phyloP scores from a whole-genome alignment of 2,797 vertebrate species.

The Peromyscus nudipes region DNA sequence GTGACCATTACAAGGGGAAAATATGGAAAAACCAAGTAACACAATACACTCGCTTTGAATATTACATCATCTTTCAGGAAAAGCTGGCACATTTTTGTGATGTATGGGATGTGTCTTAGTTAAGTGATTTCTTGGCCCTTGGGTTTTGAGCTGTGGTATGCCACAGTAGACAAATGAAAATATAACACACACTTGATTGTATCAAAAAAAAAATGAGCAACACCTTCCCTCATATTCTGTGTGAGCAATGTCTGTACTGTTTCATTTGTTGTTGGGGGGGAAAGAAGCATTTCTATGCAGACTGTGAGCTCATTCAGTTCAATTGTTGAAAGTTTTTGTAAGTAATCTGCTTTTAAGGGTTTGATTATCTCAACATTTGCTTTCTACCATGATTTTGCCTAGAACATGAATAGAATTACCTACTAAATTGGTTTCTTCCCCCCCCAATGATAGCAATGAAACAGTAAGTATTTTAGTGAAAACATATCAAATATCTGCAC shows the following conservation, averaged over 20 bases:
- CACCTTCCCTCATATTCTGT: constrained; percentile 42
- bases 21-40: constrained; percentile 66
- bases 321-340: constrained; percentile 20
- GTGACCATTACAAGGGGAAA: constrained; percentile 72
- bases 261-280: constrained; percentile 17
- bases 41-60: constrained; percentile 59
- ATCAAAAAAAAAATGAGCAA: not conserved
- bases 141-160: constrained; percentile 71
- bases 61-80: constrained; percentile 79
- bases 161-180: constrained; percentile 67
- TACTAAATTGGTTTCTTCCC: not conserved
- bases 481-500: constrained; percentile 1
- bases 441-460: not conserved
- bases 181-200: not conserved
- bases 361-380: not conserved
- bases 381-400: constrained; percentile 35
- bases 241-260: not conserved
- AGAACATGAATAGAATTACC: not conserved
- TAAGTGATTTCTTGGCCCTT: constrained; percentile 67
- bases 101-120: constrained; percentile 65
- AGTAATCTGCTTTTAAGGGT: constrained; percentile 10
- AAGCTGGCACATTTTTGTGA: constrained; percentile 67
- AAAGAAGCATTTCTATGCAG: not conserved
- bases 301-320: not conserved
- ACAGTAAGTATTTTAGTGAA: constrained; percentile 13